Conservation (phyloP, 2,113 vertebrate species). For the Spermophilus dauricus region DNA sequence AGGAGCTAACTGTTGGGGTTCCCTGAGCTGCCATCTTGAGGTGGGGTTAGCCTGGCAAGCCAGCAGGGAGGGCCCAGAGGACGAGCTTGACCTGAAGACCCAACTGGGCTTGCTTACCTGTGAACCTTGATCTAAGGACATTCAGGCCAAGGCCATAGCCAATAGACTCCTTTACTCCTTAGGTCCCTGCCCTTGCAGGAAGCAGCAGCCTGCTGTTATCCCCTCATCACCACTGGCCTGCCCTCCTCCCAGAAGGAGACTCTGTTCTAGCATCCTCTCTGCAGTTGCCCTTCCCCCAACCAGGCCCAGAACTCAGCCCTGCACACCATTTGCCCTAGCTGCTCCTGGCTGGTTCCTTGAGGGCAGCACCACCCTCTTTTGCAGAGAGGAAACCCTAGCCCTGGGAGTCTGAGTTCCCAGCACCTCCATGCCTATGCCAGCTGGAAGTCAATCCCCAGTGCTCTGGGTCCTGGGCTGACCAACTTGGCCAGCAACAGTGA, state of each 20-base stretch:
- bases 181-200: background rate
- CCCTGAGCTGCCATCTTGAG: background rate
- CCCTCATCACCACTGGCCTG: background rate
- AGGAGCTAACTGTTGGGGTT: background rate
- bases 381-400: background rate
- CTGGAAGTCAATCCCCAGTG: no score
- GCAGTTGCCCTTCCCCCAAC: background rate
- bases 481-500: background rate
- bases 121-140: no score
- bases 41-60: background rate
- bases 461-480: no score
- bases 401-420: accelerated
- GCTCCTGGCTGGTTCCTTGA: background rate
- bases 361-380: background rate
- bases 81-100: background rate
- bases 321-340: background rate
- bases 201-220: no score
- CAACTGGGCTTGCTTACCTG: background rate
- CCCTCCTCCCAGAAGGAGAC: background rate
- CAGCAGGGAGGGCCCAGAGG: background rate
- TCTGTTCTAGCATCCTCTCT: background rate
- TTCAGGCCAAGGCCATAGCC: background rate
- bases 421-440: background rate
- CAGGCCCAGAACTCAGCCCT: background rate
- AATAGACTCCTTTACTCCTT: accelerated